These are phyloP conservation scores for Drosophila niveifrons DNA, from an alignment of 2,888 invertebrate species.

Conservation along the genomic window DNA sequence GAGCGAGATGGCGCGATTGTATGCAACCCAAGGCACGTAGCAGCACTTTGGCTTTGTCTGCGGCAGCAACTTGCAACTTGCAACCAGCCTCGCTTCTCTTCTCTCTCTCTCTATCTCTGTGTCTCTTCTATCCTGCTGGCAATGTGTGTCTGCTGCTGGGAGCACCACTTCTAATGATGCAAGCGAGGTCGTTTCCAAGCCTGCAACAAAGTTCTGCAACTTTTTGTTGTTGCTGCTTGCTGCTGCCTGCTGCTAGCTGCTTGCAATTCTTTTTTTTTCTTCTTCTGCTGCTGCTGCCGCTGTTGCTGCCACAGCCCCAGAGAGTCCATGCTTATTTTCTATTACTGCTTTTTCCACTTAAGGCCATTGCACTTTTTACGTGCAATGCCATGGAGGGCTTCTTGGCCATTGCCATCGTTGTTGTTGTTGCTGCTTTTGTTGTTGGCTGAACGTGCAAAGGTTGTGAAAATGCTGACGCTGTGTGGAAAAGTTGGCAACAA, in stretches of 20 bases:
- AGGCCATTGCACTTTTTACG: slow-evolving; percentile 81
- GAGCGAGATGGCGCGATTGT: slow-evolving; percentile 15
- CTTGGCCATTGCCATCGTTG: slow-evolving; percentile 71
- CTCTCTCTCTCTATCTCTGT: slow-evolving; percentile 2
- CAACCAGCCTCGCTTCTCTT: slow-evolving; percentile 16
- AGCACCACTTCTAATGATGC: slow-evolving; percentile 81
- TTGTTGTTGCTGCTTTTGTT: slow-evolving; percentile 27
- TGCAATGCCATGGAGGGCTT: slow-evolving; percentile 78
- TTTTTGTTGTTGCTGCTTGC: slow-evolving; percentile 45
- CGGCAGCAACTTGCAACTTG: slow-evolving; percentile 62
- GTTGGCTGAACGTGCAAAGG: slow-evolving; percentile 73
- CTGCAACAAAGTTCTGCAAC: slow-evolving; percentile 64
- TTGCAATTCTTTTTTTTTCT: slow-evolving; percentile 67
- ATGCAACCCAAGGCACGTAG: slow-evolving; percentile 74
- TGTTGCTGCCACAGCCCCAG: slow-evolving; percentile 48
- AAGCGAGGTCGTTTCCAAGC: slow-evolving; percentile 73
- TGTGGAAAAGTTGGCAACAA: slow-evolving; percentile 79
- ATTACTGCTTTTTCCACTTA: slow-evolving; percentile 82
- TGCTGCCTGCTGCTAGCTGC: slow-evolving; percentile 45
- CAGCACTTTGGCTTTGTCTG: slow-evolving; percentile 77
- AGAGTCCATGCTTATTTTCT: slow-evolving; percentile 79
- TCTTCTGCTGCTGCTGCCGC: slow-evolving; percentile 38
- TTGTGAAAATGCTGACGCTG: slow-evolving; percentile 78
- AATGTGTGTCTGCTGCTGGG: slow-evolving; percentile 52
- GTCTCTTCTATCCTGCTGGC: slow-evolving; percentile 33